Evolutionary conservation across 2,888 invertebrate species (phyloP).

Genomic region (Cephus pygmeus): DNA sequence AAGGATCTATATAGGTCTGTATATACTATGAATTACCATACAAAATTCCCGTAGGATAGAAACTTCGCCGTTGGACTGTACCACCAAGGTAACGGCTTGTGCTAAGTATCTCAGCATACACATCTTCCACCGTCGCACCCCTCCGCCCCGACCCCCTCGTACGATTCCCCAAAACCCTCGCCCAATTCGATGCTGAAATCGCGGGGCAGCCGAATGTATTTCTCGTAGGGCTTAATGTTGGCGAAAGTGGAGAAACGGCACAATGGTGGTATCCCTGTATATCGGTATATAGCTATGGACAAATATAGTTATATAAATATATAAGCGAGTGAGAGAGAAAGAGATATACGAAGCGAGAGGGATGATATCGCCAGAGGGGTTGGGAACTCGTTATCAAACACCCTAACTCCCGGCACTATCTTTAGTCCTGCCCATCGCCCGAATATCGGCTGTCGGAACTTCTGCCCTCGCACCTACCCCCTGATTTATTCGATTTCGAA

Average conservation of each 20-base stretch:
- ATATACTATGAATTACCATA: slow-evolving; percentile 20
- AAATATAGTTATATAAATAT: not conserved
- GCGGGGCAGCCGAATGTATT: slow-evolving; percentile 36
- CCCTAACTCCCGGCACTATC: slow-evolving; percentile 28
- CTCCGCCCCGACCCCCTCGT: slow-evolving; percentile 5
- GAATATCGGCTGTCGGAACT: slow-evolving; percentile 35
- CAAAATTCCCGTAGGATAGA: slow-evolving; percentile 10
- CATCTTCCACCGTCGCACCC: slow-evolving; percentile 27
- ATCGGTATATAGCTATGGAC: not conserved
- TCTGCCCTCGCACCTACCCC: slow-evolving; percentile 18
- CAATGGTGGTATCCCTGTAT: slow-evolving; percentile 22
- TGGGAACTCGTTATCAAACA: slow-evolving; percentile 34
- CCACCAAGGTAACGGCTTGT: slow-evolving; percentile 42
- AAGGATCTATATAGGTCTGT: slow-evolving; percentile 8
- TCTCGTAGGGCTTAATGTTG: slow-evolving; percentile 41
- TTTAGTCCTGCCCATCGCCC: slow-evolving; percentile 19
- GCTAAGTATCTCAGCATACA: slow-evolving; percentile 42
- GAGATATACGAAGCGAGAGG: not conserved
- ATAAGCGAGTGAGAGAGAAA: not conserved
- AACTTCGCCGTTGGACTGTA: slow-evolving; percentile 38
- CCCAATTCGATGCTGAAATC: slow-evolving; percentile 28
- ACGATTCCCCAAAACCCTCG: slow-evolving; percentile 23
- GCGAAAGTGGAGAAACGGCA: slow-evolving; percentile 33
- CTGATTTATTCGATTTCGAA: slow-evolving; percentile 34
- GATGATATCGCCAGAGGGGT: slow-evolving; percentile 10